These are phyloP conservation scores for Venturia canescens DNA, from an alignment of 1,140 invertebrate species.

Conservation along the genomic window DNA sequence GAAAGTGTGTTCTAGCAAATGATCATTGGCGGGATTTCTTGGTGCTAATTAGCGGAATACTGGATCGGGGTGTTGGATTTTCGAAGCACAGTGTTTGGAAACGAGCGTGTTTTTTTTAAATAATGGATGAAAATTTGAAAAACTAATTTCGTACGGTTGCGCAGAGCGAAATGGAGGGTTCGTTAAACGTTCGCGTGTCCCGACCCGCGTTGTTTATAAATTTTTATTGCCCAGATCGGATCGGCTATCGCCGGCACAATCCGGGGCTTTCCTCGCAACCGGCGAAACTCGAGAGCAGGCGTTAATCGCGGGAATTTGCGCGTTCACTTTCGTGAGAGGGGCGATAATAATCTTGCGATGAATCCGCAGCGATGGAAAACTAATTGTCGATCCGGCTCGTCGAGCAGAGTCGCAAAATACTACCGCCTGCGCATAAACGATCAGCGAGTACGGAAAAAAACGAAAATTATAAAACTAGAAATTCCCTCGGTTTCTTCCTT, in stretches of 20 bases:
- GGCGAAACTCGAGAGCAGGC: neutral
- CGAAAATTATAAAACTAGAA: slow-evolving; percentile 6
- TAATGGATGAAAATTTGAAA: neutral
- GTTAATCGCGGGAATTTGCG: neutral
- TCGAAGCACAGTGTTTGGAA: too few species aligned
- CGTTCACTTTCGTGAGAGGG: neutral
- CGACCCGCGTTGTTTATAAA: neutral
- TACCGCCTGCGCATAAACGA: neutral
- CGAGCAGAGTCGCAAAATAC: slow-evolving; percentile 2
- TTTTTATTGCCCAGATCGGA: neutral
- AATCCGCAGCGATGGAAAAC: slow-evolving; percentile 11
- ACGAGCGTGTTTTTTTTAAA: too few species aligned
- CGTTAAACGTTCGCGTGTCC: neutral
- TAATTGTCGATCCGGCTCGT: slow-evolving; percentile 28
- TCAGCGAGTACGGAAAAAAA: neutral
- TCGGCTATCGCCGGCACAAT: neutral
- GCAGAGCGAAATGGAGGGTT: neutral
- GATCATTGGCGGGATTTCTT: too few species aligned
- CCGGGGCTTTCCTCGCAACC: slow-evolving; percentile 4
- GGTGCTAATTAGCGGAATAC: too few species aligned
- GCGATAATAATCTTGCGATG: slow-evolving; percentile 34
- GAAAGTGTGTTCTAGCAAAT: neutral
- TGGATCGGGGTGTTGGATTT: too few species aligned
- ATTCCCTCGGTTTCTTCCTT: neutral
- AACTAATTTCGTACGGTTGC: too few species aligned